Base-by-base conservation (phyloP, 1,140 invertebrate species). In the Zeugodacus cucurbitae region DNA sequence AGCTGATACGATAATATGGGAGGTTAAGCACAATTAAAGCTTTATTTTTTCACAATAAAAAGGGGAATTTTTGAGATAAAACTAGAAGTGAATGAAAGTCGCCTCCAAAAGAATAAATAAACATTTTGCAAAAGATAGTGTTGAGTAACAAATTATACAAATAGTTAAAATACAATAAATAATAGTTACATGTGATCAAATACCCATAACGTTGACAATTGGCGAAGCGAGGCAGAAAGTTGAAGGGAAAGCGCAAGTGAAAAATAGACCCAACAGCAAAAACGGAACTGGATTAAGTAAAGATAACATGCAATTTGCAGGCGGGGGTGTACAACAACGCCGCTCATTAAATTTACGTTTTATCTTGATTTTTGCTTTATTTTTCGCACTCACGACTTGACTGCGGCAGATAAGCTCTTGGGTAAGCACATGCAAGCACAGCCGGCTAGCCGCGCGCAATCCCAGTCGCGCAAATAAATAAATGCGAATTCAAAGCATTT, bases 241-340 rank as follows among this genome's bases (percentile, higher is more conserved):
- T 34, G 10, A 11, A 17, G 10, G 32, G 32, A 8, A 14, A 67
- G 64, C 64, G 29, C 64, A 67, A 34, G 11, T 14, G 32, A 2
- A 11, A 20, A 17, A 34, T 34, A 5, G 29, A 1, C 17, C 34
- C 7, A 70, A 70, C n/a, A 34, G 29, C 32, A 70, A 70, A 70
- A 82, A 10, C 74, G 74, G 74, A 82, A 82, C 32, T 82, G 74
- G 74, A 82, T 82, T 82, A 82, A 54, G 74, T 29, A 41, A 14
- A 82, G 41, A 82, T 82, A 82, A 82, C 74, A 82, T 29, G 74
- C 74, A 48, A 82, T 44, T 82, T 44, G 44, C 37, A 48, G 74
- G 4, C 37, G 74, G 74, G 41, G 74, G 74, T 82, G 74, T 82
- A 14, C 37, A 20, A 74, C 48, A 7, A 54, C n/a, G n/a, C 17